Percentiles rank a stretch among this genome's conserved stretches.
Conservation (phyloP, 2,888 invertebrate species). For the Macropis europaea region DNA sequence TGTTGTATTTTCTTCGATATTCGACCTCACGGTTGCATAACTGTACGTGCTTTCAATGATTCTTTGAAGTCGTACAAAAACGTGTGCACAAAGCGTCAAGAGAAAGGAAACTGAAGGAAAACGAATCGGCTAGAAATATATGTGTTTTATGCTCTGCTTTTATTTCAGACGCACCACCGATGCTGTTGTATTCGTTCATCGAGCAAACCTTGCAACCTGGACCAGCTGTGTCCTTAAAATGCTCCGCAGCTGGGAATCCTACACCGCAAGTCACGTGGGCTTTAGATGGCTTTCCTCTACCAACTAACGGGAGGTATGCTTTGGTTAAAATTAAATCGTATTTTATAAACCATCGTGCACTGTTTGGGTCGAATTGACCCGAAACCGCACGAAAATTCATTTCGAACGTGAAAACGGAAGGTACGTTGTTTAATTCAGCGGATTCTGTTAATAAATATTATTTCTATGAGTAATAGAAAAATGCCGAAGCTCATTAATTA, state of each 20-base stretch:
- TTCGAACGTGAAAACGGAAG: too few species aligned
- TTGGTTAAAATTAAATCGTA: too few species aligned
- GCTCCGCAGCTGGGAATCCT: slow-evolving; percentile 88
- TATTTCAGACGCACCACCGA: slow-evolving; percentile 86
- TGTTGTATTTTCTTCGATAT: slow-evolving; percentile 14
- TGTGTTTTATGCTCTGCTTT: not conserved
- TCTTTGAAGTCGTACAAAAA: slow-evolving; percentile 30
- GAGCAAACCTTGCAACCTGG: slow-evolving; percentile 90
- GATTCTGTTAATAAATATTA: too few species aligned
- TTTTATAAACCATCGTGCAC: too few species aligned
- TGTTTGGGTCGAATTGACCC: too few species aligned
- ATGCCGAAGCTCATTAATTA: too few species aligned
- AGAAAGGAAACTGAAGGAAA: not conserved
- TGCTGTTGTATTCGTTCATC: slow-evolving; percentile 88
- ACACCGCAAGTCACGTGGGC: slow-evolving; percentile 89
- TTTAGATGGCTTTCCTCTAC: slow-evolving; percentile 87
- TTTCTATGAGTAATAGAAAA: too few species aligned
- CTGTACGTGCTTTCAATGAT: slow-evolving; percentile 13
- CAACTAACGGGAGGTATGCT: slow-evolving; percentile 81
- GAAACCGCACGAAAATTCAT: too few species aligned
- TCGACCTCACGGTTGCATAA: not conserved
- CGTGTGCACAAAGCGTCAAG: not conserved
- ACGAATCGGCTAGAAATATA: slow-evolving; percentile 1
- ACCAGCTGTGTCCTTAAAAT: slow-evolving; percentile 88
- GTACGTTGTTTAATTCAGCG: too few species aligned